phyloP scores from a whole-genome alignment of 2,888 invertebrate genomes.

The Drosophila rubida region DNA sequence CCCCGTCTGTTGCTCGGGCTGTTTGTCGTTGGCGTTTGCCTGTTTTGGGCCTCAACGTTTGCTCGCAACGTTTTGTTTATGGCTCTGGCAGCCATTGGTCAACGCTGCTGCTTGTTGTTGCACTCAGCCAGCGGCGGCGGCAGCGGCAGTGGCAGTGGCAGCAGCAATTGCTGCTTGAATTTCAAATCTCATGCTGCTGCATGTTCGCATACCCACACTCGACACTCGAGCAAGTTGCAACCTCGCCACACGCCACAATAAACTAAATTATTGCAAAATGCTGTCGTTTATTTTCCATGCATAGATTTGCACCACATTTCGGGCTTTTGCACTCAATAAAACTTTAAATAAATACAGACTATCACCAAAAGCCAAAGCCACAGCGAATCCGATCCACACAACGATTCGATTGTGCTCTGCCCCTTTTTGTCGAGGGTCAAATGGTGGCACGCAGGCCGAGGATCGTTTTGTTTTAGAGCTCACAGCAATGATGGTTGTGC shows the following conservation, averaged over 20 bases:
- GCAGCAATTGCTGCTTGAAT: slow-evolving; percentile 67
- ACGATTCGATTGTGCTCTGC: slow-evolving; percentile 20
- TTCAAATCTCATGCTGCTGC: slow-evolving; percentile 65
- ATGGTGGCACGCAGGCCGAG: slow-evolving; percentile 9
- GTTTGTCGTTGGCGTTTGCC: slow-evolving; percentile 50
- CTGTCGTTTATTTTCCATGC: slow-evolving; percentile 62
- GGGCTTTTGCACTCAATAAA: slow-evolving; percentile 73
- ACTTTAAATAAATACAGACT: slow-evolving; percentile 46
- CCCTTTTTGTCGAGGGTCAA: slow-evolving; percentile 18
- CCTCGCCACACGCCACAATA: slow-evolving; percentile 49
- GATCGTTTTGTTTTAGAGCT: slow-evolving; percentile 18
- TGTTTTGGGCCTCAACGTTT: slow-evolving; percentile 48
- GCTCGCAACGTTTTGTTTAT: slow-evolving; percentile 74
- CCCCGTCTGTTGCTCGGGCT: slow-evolving; percentile 36
- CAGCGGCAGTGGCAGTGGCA: slow-evolving; percentile 10
- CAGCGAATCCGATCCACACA: slow-evolving; percentile 42
- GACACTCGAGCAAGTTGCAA: slow-evolving; percentile 9
- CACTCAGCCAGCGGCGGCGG: slow-evolving; percentile 7
- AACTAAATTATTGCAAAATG: slow-evolving; percentile 74
- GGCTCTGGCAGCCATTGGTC: slow-evolving; percentile 75
- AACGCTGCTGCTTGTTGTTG: slow-evolving; percentile 34
- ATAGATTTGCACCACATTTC: slow-evolving; percentile 73
- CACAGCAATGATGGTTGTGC: background rate
- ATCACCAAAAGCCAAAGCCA: slow-evolving; percentile 9
- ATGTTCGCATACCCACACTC: slow-evolving; percentile 53